phyloP scores from a whole-genome alignment of 2,888 invertebrate species.

The Conchocele bisecta region DNA sequence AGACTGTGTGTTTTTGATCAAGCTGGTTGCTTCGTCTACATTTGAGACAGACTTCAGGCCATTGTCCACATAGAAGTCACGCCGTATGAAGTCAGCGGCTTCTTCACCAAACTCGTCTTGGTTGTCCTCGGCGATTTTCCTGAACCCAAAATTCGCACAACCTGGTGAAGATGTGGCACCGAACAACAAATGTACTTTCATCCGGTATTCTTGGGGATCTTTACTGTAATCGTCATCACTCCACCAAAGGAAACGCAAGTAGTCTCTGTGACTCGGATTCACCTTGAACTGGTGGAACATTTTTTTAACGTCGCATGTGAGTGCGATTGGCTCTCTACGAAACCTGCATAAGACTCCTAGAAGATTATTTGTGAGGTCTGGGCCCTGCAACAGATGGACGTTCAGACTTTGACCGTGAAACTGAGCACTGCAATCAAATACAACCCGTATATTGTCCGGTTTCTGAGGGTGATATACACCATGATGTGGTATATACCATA shows the following conservation, averaged over 20 bases:
- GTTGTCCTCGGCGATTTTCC: slow-evolving; percentile 3
- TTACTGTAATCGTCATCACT: slow-evolving; percentile 11
- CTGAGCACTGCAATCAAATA: background rate
- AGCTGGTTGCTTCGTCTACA: slow-evolving; percentile 8
- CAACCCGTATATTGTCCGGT: background rate
- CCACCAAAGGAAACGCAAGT: slow-evolving; percentile 40
- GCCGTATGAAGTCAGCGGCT: slow-evolving; percentile 18
- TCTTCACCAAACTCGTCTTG: slow-evolving; percentile 11
- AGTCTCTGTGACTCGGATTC: background rate
- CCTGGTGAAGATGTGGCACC: slow-evolving; percentile 38
- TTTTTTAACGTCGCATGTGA: slow-evolving; percentile 11
- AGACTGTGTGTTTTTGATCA: slow-evolving; percentile 14
- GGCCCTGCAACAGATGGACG: background rate
- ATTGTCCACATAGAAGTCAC: slow-evolving; percentile 53
- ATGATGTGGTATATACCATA: slow-evolving; percentile 9
- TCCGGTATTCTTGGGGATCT: slow-evolving; percentile 1
- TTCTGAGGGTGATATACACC: slow-evolving; percentile 7
- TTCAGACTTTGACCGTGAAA: background rate
- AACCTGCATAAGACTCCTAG: slow-evolving; percentile 33
- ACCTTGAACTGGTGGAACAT: slow-evolving; percentile 34
- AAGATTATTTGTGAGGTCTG: slow-evolving; percentile 6
- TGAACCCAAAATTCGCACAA: slow-evolving; percentile 38
- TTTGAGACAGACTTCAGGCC: slow-evolving; percentile 33
- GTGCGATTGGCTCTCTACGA: slow-evolving; percentile 17
- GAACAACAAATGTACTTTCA: slow-evolving; percentile 26